Evolutionary conservation across 92 coral and sea anemone species (phyloP).

Genomic region (Epizoanthus ramosus): DNA sequence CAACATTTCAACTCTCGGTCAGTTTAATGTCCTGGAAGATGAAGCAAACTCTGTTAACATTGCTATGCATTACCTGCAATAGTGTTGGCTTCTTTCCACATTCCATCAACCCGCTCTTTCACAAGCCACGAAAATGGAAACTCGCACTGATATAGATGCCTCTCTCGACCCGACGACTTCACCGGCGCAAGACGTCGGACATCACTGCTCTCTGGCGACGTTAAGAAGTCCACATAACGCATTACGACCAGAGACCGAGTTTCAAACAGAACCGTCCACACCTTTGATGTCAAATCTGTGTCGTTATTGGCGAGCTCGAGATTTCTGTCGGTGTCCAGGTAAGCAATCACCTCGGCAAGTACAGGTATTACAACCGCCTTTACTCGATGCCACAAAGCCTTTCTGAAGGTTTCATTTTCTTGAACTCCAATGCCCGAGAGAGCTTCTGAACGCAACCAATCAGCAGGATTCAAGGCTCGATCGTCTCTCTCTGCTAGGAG

Average conservation of each 20-base stretch:
- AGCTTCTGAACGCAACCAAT: slow-evolving; percentile 84
- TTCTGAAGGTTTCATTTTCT: slow-evolving; percentile 85
- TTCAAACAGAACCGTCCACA: slow-evolving; percentile 71
- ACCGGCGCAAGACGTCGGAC: slow-evolving; percentile 71
- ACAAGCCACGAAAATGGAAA: slow-evolving; percentile 90
- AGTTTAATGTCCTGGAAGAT: too few relatives aligned
- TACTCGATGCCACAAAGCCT: slow-evolving; percentile 85
- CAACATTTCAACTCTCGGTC: too few relatives aligned
- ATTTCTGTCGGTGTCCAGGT: slow-evolving; percentile 75
- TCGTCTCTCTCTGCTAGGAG: slow-evolving; percentile 61
- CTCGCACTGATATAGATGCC: slow-evolving; percentile 52
- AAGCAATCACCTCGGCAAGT: slow-evolving; percentile 75
- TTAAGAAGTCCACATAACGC: slow-evolving; percentile 65
- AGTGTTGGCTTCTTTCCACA: slow-evolving; percentile 62
- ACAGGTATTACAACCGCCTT: slow-evolving; percentile 76
- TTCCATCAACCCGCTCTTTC: slow-evolving; percentile 67
- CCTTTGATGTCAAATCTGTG: slow-evolving; percentile 47
- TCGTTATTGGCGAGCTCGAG: slow-evolving; percentile 53
- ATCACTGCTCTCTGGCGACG: slow-evolving; percentile 54
- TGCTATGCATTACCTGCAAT: slow-evolving; percentile 52
- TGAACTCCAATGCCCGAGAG: slow-evolving; percentile 72
- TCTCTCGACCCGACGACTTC: slow-evolving; percentile 68
- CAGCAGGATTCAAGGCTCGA: slow-evolving; percentile 53
- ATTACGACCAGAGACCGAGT: slow-evolving; percentile 54
- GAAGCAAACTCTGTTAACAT: too few relatives aligned